Base-by-base conservation (phyloP, 1,140 invertebrate species). In the Drosophila sp. region DNA sequence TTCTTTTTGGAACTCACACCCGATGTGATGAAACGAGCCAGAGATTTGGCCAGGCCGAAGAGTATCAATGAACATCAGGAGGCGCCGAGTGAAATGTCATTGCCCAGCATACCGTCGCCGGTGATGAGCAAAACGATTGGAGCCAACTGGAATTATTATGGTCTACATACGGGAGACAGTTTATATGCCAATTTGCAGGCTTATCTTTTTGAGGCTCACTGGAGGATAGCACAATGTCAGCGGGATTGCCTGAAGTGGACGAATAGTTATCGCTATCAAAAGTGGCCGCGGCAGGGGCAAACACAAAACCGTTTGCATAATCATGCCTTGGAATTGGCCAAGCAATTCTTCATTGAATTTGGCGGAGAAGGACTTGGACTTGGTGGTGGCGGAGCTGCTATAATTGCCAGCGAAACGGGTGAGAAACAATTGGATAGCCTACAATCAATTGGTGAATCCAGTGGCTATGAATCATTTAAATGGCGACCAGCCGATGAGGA, bases 1-100 rank as follows among this genome's bases (percentile, higher is more conserved):
- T 96, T 96, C 84, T 97, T 99, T 90, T 92, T 99, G 4, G 95
- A 95, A 0, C 93, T 99, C 1, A 94, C 96, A 27, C 98, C 97
- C 47, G 94, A 92, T 40, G 91, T 91, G 4, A 92, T 92, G 91
- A 92, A 92, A 57, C 77, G 90, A 11, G 87, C 90, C 10, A 41
- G 80, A 4, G 89, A 92, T 6, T 32, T 91, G 41, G 90, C 86
- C 25, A 77, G 83, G 44, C 91, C 84, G 4, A 91, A 90, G 70
- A 82, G 79, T 38, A 2, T 85, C 11, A 77, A 79, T 10, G 81
- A 77, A 47, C 65, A 32, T 10, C 66, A 11, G 60, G 70, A 30
- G 33, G 17, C 25, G 62, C 41, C n/a, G 55, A 61, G 7, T 25
- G 70, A 29, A 35, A 60, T 57, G 8, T 63, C 29, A 25, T 66